Conservation (phyloP, 2,113 vertebrate species). For the Tupaia chinensis region DNA sequence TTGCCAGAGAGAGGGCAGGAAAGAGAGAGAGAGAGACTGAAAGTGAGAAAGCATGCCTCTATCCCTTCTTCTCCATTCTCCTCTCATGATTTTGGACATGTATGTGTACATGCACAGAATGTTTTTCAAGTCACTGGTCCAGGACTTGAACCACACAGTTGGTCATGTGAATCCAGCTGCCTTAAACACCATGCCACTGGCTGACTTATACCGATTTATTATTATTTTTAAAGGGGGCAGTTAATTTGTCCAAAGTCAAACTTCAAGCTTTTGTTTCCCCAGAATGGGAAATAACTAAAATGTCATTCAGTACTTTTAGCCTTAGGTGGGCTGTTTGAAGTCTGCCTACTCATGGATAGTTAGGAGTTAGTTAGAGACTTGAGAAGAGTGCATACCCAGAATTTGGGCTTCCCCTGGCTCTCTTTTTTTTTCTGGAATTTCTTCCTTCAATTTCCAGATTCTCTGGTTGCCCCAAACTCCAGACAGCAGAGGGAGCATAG, state of each 20-base stretch:
- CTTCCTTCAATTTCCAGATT: not conserved
- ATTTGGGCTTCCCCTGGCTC: not conserved
- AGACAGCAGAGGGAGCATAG: too few species aligned
- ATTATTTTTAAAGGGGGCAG: not conserved
- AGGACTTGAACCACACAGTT: too few species aligned
- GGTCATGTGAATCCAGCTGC: too few species aligned
- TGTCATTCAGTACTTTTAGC: not conserved
- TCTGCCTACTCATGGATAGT: rapidly evolving
- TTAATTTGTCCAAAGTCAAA: not conserved
- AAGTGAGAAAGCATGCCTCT: too few species aligned
- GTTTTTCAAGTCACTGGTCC: too few species aligned
- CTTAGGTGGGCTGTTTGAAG: not conserved
- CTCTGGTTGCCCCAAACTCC: not conserved
- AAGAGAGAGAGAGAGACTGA: too few species aligned
- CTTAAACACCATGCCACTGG: too few species aligned
- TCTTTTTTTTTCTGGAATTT: not conserved
- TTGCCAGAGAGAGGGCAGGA: too few species aligned
- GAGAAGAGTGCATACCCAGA: not conserved
- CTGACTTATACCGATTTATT: not conserved
- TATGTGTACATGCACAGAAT: too few species aligned
- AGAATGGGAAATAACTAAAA: not conserved
- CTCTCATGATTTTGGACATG: too few species aligned
- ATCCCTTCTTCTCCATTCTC: too few species aligned
- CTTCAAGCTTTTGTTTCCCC: not conserved
- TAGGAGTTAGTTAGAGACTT: not conserved